Evolutionary conservation across 2,113 vertebrate species (phyloP).

Genomic region (Seriola quinqueradiata): DNA sequence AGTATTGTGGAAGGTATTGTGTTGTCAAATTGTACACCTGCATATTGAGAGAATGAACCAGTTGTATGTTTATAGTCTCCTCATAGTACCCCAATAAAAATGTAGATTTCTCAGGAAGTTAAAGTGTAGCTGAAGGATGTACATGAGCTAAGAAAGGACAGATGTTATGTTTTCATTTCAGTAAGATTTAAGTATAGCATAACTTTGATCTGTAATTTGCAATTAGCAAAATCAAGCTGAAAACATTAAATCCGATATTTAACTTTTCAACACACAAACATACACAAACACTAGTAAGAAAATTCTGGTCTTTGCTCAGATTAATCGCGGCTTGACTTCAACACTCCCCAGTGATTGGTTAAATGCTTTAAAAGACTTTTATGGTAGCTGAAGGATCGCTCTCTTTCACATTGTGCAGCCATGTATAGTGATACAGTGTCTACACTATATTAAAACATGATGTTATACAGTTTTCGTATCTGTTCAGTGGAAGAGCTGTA

Average conservation of each 20-base stretch:
- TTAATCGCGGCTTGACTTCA: slow-evolving; percentile 31
- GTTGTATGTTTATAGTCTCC: not conserved
- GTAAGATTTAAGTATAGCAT: not conserved
- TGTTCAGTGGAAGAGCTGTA: no score
- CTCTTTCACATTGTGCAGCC: no score
- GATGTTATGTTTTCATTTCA: not conserved
- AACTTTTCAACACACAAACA: not conserved
- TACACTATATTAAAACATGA: no score
- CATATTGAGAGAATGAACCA: not conserved
- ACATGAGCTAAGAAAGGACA: not conserved
- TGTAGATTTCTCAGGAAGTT: not conserved
- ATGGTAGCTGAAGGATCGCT: no score
- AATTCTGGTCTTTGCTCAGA: slow-evolving; percentile 1
- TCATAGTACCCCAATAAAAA: not conserved
- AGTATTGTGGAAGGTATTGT: not conserved
- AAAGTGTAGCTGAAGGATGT: not conserved
- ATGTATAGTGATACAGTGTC: no score
- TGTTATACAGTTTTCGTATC: no score
- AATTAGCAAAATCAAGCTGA: no score
- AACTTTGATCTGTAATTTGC: no score
- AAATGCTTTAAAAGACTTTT: slow-evolving; percentile 49
- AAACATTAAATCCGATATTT: not conserved
- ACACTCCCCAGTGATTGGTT: slow-evolving; percentile 19
- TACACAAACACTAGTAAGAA: not conserved
- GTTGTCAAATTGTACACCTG: no score